phyloP scores from a whole-genome alignment of 2,797 vertebrate genomes.

The Pteropus rufus region DNA sequence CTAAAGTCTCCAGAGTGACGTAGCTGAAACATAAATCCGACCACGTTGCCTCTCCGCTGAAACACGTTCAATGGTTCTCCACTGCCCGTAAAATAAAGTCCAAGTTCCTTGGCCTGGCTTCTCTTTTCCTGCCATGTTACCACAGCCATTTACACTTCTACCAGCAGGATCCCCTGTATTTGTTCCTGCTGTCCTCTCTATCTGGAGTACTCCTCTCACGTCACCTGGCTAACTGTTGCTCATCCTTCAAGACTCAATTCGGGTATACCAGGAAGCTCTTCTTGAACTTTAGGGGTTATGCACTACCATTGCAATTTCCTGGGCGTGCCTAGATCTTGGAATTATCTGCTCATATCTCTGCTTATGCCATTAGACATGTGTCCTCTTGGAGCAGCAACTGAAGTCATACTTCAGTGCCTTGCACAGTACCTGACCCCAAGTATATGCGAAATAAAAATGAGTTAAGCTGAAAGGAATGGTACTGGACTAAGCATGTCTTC shows the following conservation, averaged over 20 bases:
- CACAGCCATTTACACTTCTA: not conserved
- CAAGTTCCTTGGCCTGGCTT: no score
- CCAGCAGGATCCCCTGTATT: not conserved
- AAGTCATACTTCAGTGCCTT: not conserved
- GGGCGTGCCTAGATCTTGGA: not conserved
- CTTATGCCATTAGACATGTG: not conserved
- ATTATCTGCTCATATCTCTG: not conserved
- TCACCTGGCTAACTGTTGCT: not conserved
- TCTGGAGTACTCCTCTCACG: fast-evolving
- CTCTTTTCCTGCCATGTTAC: fast-evolving
- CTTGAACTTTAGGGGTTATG: not conserved
- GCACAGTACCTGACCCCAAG: not conserved
- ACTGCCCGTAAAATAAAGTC: not conserved
- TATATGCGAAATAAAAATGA: not conserved
- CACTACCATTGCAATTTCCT: not conserved
- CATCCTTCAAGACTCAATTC: not conserved
- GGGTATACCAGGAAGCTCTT: not conserved
- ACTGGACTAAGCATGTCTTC: not conserved
- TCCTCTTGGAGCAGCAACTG: not conserved
- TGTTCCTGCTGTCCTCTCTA: not conserved
- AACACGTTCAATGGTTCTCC: not conserved
- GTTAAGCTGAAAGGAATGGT: not conserved
- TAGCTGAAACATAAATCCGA: not conserved
- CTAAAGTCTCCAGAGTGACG: not conserved
- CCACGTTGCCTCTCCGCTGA: not conserved